Conservation (phyloP, 2,888 invertebrate species). For the Podabrus alpinus region DNA sequence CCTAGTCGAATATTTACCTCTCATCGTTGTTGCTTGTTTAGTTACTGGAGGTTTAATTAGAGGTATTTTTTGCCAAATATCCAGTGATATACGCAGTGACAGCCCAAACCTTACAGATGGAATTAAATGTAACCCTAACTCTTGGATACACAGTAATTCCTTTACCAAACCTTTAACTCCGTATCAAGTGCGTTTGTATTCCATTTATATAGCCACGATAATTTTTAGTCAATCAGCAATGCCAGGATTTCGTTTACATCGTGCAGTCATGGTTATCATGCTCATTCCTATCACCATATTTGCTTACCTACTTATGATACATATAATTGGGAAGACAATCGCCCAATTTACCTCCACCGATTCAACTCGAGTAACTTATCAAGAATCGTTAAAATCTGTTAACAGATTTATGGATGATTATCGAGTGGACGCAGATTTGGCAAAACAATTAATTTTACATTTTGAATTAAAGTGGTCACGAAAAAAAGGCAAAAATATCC, state of each 20-base stretch:
- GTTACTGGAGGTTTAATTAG: conserved; percentile 6
- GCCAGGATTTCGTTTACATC: not conserved
- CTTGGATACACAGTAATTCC: not conserved
- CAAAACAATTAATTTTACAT: conserved; percentile 11
- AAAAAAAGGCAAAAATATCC: conserved; percentile 8
- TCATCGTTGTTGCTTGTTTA: conserved; percentile 9
- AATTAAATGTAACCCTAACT: not conserved
- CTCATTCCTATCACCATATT: not conserved
- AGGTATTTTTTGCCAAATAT: conserved; percentile 13
- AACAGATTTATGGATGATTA: conserved; percentile 14
- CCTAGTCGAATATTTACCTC: conserved; percentile 7
- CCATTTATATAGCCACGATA: conserved; percentile 4
- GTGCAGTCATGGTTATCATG: not conserved
- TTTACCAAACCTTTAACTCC: conserved; percentile 4
- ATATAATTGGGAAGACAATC: not conserved
- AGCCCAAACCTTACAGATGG: not conserved
- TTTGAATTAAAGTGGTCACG: conserved; percentile 23
- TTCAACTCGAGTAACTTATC: conserved; percentile 16
- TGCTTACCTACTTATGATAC: not conserved
- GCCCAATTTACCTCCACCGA: not conserved
- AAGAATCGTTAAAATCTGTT: conserved; percentile 12
- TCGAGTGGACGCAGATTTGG: conserved; percentile 10
- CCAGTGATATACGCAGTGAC: not conserved
- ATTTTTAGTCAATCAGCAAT: not conserved
- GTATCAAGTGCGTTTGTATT: not conserved